Base-by-base conservation (phyloP, 2,888 invertebrate species). In the Clostera curtula region DNA sequence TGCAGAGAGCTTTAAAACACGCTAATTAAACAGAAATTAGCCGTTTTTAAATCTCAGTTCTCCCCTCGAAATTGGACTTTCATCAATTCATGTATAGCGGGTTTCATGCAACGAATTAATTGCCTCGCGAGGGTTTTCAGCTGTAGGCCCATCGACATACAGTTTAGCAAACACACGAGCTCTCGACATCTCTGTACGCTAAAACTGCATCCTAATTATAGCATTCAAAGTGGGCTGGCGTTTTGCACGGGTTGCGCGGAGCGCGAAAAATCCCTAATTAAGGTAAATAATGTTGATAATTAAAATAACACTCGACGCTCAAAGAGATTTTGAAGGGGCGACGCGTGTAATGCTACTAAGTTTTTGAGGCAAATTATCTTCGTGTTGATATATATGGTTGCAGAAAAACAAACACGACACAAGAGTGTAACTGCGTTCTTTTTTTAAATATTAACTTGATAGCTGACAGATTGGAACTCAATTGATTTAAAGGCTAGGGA, bases 221-320 rank as follows among this genome's bases (percentile, higher is more conserved):
- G 50, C 44, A 63, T 70, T 63, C 69, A 69, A 76, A 75, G 68
- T 62, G 61, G 62, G 49, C 62, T 57, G 63, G 60, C 66, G 66
- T 70, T 71, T 76, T 75, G 55, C 68, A 70, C 61, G 57, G 55
- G 63, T 56, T 68, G 68, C 57, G 49, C 49, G 56, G 53, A 75
- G 67, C 51, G 52, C 66, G 43, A 61, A 73, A 71, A 71, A 67
- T 22, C 60, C 63, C 71, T 80, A 79, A 80, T 80, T 82, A 80
- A 69, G 74, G 74, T 74, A 71, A 77, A 79, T 80, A 79, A 80
- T 77, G 79, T 79, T 79, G 68, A 80, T 77, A 79, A 83, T 82
- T 82, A 80, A 79, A 79, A 82, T 76, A 79, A 77, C 75, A 72
- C 79, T 79, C 59, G 51, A 44, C 53, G 56, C 50, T 80, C 77